Evolutionary conservation across 2,888 invertebrate species (phyloP), one percentile per base, ranked within the genome.

Genomic region (Empis stercorea): DNA sequence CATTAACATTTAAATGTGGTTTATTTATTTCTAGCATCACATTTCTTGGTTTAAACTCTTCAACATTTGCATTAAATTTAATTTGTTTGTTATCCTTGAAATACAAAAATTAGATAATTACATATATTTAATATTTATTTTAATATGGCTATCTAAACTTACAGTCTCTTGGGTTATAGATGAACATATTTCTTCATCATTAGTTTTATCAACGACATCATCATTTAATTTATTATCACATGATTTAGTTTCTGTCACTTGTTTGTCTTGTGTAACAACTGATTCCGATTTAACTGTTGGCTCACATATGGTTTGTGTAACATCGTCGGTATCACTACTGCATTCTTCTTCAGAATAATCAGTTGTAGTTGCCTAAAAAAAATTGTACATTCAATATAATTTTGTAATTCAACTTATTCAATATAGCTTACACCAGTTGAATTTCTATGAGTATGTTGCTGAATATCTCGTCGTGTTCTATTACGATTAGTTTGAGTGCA

Each of bases 1-100:
- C 56, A 43, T 56, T 48, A 14, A 53, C 56, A 50, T 56, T 55
- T 30, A 55, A 45, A 37, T 43, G 46, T 30, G 52, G 45, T 41
- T 52, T 48, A 11, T 17, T 34, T 11, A 10, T 34, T 27, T 6
- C 7, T 27, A 6, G 6, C 2, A 36, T 10, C 10, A 15, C 36
- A 10, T 10, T 27, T 32, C 48, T 41, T 17, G 53, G 53, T n/a
- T 52, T 43, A 44, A 53, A 53, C 46, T 55, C 55, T 36, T 51
- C 44, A 20, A 51, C 52, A 45, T 55, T 47, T 20, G 48, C 46
- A 38, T 53, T 55, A 15, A 55, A 45, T 17, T 44, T 48, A 43
- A 46, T 41, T 43, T 34, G 34, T 37, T 47, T 48, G 17, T n/a
- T 10, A 44, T 50, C 52, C 50, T 52, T 23, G 36, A 36, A n/a